Conservation (phyloP, 2,888 invertebrate species). For the Labia minor region DNA sequence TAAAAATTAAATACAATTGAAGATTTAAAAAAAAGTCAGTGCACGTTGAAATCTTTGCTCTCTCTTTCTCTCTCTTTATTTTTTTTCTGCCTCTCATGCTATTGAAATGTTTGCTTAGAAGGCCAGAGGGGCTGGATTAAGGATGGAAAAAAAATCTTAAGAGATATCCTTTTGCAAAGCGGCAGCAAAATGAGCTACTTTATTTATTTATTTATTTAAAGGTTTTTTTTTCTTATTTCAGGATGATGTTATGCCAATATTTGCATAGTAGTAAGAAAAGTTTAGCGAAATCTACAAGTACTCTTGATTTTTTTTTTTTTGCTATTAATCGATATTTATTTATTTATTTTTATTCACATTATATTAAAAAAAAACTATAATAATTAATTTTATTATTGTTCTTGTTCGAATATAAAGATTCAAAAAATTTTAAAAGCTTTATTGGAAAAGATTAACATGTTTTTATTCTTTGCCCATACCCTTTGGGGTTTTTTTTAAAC, state of each 20-base stretch:
- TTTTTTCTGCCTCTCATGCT: neutral
- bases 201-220: neutral
- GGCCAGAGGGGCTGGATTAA: neutral
- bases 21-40: conserved; percentile 13
- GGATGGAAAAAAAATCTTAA: neutral
- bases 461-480: too few relatives aligned
- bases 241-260: neutral
- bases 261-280: neutral
- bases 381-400: too few relatives aligned
- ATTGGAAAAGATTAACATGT: too few relatives aligned
- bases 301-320: too few relatives aligned
- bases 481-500: too few relatives aligned
- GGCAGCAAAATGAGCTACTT: neutral
- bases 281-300: too few relatives aligned
- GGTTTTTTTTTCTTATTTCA: neutral
- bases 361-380: too few relatives aligned
- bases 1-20: conserved; percentile 3
- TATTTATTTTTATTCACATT: too few relatives aligned
- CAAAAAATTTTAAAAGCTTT: too few relatives aligned
- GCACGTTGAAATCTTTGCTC: neutral
- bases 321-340: too few relatives aligned
- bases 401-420: too few relatives aligned
- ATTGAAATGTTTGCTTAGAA: neutral
- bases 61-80: too few relatives aligned
- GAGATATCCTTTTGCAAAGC: conserved; percentile 2